Conservation (phyloP, 2,113 vertebrate species). For the Manacus vitellinus region DNA sequence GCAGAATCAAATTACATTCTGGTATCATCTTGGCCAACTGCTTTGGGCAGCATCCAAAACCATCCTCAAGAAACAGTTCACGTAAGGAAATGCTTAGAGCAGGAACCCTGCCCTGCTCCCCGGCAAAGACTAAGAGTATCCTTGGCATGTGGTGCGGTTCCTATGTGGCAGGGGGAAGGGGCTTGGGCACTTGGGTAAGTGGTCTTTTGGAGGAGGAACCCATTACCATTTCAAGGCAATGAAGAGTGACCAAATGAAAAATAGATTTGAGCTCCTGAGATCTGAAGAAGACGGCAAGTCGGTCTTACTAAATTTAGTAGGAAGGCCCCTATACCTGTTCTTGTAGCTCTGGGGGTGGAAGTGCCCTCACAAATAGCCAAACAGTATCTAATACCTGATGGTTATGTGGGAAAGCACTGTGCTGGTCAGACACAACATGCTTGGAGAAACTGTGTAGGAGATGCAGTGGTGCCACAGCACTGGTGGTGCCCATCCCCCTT, state of each 20-base stretch:
- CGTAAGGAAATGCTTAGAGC: background rate
- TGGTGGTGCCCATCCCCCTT: too few species aligned
- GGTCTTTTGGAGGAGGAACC: background rate
- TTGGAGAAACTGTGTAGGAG: background rate
- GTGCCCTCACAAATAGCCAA: background rate
- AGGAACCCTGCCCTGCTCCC: background rate
- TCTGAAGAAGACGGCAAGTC: background rate
- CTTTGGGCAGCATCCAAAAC: background rate
- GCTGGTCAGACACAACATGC: background rate
- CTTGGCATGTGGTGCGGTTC: background rate
- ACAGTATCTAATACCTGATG: background rate
- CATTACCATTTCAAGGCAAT: background rate
- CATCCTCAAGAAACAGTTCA: fast-evolving
- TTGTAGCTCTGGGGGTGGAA: background rate
- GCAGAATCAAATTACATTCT: background rate
- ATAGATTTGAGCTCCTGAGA: background rate
- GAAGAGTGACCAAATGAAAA: background rate
- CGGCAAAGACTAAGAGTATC: background rate
- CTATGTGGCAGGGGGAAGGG: background rate
- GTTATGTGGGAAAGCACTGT: fast-evolving
- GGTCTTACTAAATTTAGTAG: background rate
- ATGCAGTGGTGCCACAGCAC: background rate
- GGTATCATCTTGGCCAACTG: background rate
- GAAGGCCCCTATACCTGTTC: background rate
- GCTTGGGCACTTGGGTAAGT: background rate